Conservation (phyloP, 2,113 vertebrate species). For the Illadopsis cleaveri region DNA sequence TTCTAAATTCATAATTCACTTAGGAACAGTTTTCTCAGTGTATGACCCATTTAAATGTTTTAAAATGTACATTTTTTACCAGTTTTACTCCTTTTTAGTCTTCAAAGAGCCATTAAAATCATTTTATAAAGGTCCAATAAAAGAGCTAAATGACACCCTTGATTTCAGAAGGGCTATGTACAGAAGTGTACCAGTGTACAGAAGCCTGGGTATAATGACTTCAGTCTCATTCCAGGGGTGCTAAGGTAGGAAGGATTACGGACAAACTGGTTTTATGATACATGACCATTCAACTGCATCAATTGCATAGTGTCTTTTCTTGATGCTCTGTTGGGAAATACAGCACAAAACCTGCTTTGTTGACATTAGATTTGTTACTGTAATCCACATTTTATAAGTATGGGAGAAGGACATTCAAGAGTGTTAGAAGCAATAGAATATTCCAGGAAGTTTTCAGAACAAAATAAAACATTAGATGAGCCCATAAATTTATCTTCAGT, state of each 20-base stretch:
- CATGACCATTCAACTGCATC: neutral
- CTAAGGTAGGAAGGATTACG: neutral
- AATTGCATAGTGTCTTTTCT: neutral
- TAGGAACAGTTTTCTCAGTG: slow-evolving; percentile 17
- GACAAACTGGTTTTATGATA: neutral
- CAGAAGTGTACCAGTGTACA: neutral
- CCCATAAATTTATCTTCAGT: neutral
- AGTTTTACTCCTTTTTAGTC: neutral
- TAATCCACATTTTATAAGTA: neutral
- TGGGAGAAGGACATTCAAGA: neutral
- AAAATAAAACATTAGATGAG: neutral
- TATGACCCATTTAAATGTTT: slow-evolving; percentile 4
- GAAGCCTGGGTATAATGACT: neutral
- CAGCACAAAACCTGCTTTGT: neutral
- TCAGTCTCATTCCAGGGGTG: neutral
- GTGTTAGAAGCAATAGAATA: neutral
- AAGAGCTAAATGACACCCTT: neutral
- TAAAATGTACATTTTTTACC: neutral
- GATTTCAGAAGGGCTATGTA: neutral
- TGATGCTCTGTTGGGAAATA: neutral
- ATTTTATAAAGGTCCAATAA: neutral
- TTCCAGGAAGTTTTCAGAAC: neutral
- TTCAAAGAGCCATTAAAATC: neutral
- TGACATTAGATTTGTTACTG: neutral
- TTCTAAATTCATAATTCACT: slow-evolving; percentile 41